Evolutionary conservation across 2,888 invertebrate genomes (phyloP), one percentile per base, ranked within the genome.

Genomic region (Fragum sueziense): DNA sequence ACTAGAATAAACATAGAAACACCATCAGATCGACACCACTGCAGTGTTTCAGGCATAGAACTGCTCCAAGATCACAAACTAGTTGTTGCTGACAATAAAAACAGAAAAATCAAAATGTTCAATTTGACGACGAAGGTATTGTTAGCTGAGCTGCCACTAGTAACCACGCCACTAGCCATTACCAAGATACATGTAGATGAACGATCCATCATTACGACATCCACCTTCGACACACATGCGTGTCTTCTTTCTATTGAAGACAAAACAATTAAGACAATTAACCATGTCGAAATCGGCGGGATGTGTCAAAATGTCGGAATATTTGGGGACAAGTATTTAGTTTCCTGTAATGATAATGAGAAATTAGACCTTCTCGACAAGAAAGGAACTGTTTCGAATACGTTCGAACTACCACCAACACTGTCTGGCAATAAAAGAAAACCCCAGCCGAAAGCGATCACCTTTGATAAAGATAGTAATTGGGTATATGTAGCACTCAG

Each of bases 21-120:
- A 7, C 65, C 22, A 17, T 65, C 65, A 11, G 65, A 65, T 27
- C 37, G 65, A 22, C 65, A 65, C 41, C 41, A 65, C 20, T 65
- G 65, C 25, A 65, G 65, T 27, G 22, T 65, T 25, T 65, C 65
- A 7, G 65, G 65, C 11, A 22, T 65, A 27, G 41, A 2, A 1
- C 25, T 65, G 17, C 34, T 65, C 6, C 9, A n/a, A 7, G 41
- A 22, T 31, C 11, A 14, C 11, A n/a, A 34, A 27, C 22, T 65
- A 4, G 41, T 65, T 9, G 37, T 65, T 27, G 37, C 47, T n/a
- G 65, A 65, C 27, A 65, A 65, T 25, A 41, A 41, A 25, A 65
- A 65, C 65, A 37, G 27, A 27, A 65, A 65, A 25, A 27, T 65
- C 22, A 65, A 65, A 41, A 1, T 65, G 22, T 65, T 65, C 27